Base-by-base conservation (phyloP, 2,797 vertebrate species). In the Botia almorhae region DNA sequence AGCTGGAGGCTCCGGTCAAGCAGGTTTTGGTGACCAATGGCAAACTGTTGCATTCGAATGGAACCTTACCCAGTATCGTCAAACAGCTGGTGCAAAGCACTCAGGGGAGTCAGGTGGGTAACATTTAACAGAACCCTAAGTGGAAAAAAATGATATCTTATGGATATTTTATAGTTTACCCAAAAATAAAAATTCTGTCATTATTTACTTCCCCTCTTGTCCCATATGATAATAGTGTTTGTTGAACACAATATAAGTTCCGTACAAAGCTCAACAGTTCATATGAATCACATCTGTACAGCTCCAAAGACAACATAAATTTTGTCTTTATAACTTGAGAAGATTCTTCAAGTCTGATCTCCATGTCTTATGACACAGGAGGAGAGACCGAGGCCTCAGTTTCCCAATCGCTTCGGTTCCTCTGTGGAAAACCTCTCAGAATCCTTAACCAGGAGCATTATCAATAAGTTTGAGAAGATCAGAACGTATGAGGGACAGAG, bases 21-120 rank as follows among this genome's bases (percentile, higher is more conserved):
- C 94, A 94, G 84, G 90, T 94, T 84, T 87, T 94, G 87, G 93
- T 94, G 89, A 93, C 91, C 89, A 93, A 94, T 87, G 92, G 92
- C 89, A 94, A 93, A 91, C 92, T 92, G 77, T 92, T 92, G 80
- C 92, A 93, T 80, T 90, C 91, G 0, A 93, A 94, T 82, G 92
- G 85, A 87, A 94, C 93, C 84, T 87, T 95, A 85, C 94, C 94
- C 80, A 94, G 93, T 81, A 94, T 94, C 33, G 84, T 91, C 91
- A 93, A 89, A 88, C 93, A 93, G 86, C 89, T 91, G 75, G 86
- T 85, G 71, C 93, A 92, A 81, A 91, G 91, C 85, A 92, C 89
- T 68, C 93, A 93, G 69, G 88, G 88, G 33, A 88, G 89, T 80
- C 81, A 82, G 87, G 93, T 94, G 83, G 91, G 90, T 4, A 61